These are phyloP conservation scores for Corticium candelabrum DNA, from an alignment of 37 sponge, comb jelly and placozoan species.

Conservation along the genomic window DNA sequence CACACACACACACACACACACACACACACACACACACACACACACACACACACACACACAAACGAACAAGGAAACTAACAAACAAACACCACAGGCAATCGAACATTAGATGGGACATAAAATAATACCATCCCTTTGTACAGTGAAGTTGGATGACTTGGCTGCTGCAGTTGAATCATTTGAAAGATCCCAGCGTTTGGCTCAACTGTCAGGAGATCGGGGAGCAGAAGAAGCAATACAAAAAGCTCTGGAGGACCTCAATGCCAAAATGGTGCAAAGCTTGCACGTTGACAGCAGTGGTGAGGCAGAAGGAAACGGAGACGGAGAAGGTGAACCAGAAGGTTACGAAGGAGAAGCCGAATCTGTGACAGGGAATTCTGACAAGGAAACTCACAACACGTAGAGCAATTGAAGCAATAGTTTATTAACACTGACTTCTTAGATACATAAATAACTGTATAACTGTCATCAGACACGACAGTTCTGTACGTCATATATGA, in stretches of 20 bases:
- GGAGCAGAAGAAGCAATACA: slow-evolving; percentile 41
- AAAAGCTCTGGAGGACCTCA: slow-evolving; percentile 65
- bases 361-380: too few relatives aligned
- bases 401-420: too few relatives aligned
- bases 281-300: slow-evolving; percentile 8
- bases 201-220: slow-evolving; percentile 47
- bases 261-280: slow-evolving; percentile 29
- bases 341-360: neutral
- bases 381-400: too few relatives aligned
- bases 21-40: too few relatives aligned
- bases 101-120: slow-evolving; percentile 1
- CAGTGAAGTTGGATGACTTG: slow-evolving; percentile 50
- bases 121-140: neutral
- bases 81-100: neutral
- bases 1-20: too few relatives aligned
- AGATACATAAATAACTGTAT: too few relatives aligned
- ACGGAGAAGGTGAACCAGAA: neutral
- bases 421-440: too few relatives aligned
- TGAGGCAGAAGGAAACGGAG: neutral
- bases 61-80: neutral
- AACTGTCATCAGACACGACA: neutral
- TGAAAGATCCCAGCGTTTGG: slow-evolving; percentile 47
- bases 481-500: neutral
- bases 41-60: too few relatives aligned
- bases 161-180: slow-evolving; percentile 44